Conservation (phyloP, 2,888 invertebrate species). For the Theodoxus fluviatilis region DNA sequence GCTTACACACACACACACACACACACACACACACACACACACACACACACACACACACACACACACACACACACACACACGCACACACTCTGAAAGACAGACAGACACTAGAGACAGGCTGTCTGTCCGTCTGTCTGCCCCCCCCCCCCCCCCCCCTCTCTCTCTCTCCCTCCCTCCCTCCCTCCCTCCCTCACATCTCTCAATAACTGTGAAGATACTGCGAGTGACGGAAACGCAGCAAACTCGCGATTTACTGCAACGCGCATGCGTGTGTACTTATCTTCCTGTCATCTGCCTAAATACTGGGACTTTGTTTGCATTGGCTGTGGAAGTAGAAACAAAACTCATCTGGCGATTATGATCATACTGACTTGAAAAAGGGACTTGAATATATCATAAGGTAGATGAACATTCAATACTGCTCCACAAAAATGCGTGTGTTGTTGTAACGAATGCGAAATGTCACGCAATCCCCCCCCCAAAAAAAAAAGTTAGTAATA, state of each 20-base stretch:
- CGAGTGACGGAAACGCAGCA: too few relatives aligned
- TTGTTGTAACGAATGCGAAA: too few relatives aligned
- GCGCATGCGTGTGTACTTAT: too few relatives aligned
- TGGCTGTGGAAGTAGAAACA: not conserved
- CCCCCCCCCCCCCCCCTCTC: slow-evolving; percentile 23
- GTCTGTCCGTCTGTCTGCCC: not conserved
- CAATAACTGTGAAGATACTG: not conserved
- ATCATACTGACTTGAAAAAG: not conserved
- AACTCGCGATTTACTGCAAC: too few relatives aligned
- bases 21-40: too few relatives aligned
- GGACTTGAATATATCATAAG: too few relatives aligned
- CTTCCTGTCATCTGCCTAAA: not conserved
- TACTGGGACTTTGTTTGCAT: not conserved
- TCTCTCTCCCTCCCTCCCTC: slow-evolving; percentile 24
- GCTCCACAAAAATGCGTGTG: too few relatives aligned
- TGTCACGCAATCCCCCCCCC: too few relatives aligned
- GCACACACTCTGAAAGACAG: not conserved
- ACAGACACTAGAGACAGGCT: not conserved
- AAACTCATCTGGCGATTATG: not conserved
- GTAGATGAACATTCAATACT: too few relatives aligned
- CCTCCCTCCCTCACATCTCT: slow-evolving; percentile 6
- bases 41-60: too few relatives aligned
- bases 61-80: not conserved
- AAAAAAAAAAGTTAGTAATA: too few relatives aligned
- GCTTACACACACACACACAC: too few relatives aligned